Evolutionary conservation across 2,797 vertebrate species (phyloP).

Genomic region (Bovichtus variegatus): DNA sequence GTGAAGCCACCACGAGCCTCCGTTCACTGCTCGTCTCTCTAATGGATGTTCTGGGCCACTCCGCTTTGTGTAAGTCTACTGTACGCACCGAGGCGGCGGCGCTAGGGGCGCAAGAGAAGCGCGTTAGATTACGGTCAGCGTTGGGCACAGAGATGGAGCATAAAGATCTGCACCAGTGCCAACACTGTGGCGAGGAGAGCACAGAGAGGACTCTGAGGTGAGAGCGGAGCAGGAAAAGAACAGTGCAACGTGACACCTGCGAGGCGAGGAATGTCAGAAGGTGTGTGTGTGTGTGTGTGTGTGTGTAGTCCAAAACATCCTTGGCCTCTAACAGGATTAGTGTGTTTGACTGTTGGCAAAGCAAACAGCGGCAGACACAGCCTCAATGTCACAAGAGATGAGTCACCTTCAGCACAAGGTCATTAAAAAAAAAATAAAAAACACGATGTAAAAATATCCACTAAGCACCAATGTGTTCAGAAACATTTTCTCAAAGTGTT

Average conservation of each 20-base stretch:
- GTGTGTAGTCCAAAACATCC: constrained; percentile 67
- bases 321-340: constrained; percentile 76
- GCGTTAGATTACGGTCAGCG: constrained; percentile 27
- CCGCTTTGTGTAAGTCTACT: constrained; percentile 16
- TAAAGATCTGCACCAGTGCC: constrained; percentile 14
- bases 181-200: neutral
- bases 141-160: constrained; percentile 33
- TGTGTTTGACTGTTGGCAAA: constrained; percentile 77
- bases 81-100: constrained; percentile 33
- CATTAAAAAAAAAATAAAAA: constrained; percentile 10
- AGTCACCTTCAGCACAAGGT: constrained; percentile 59
- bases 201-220: neutral
- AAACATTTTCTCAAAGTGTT: neutral
- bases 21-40: constrained; percentile 5
- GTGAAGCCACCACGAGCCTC: constrained; percentile 29
- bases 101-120: neutral
- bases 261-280: constrained; percentile 14
- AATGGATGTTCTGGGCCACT: constrained; percentile 15
- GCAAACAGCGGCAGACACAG: constrained; percentile 70
- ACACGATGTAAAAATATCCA: constrained; percentile 1
- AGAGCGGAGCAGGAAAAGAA: constrained; percentile 21
- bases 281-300: neutral
- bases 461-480: neutral
- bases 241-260: neutral
- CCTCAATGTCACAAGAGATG: constrained; percentile 64